Percentiles rank a stretch among this genome's conserved stretches.
phyloP scores from a whole-genome alignment of 2,113 vertebrate genomes.

The Callospermophilus lateralis region DNA sequence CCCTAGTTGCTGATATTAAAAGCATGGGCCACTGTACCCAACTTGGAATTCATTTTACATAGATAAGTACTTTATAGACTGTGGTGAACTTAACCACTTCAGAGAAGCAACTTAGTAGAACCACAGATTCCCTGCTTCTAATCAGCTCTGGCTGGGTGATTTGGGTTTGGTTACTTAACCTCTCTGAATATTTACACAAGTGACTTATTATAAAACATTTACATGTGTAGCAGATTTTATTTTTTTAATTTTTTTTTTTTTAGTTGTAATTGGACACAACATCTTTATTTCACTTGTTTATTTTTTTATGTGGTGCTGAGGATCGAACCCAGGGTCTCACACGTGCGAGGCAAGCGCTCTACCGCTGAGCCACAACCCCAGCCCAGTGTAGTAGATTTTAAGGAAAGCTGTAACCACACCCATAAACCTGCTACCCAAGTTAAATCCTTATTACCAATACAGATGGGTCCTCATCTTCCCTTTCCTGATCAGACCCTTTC shows the following conservation, averaged over 20 bases:
- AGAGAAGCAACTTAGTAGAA: neutral
- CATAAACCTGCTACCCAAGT: neutral
- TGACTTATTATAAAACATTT: neutral
- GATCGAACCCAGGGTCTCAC: no score
- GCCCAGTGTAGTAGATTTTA: neutral
- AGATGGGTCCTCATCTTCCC: neutral
- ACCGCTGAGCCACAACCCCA: no score
- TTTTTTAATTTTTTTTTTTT: no score
- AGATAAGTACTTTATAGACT: neutral
- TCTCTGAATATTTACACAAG: neutral
- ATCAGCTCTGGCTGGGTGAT: neutral
- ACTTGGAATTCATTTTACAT: neutral
- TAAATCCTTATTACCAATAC: neutral
- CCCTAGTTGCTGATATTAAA: no score
- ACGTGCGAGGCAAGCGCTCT: no score
- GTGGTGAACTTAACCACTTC: neutral
- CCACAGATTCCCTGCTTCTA: neutral
- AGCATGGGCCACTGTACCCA: no score
- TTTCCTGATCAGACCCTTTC: neutral
- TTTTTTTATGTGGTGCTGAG: no score
- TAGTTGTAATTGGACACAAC: no score
- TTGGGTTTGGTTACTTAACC: constrained; percentile 5
- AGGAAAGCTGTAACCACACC: neutral
- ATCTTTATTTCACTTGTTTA: no score
- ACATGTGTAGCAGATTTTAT: neutral